Conservation (phyloP, 2,797 vertebrate species). For the Poliocrania exsul region DNA sequence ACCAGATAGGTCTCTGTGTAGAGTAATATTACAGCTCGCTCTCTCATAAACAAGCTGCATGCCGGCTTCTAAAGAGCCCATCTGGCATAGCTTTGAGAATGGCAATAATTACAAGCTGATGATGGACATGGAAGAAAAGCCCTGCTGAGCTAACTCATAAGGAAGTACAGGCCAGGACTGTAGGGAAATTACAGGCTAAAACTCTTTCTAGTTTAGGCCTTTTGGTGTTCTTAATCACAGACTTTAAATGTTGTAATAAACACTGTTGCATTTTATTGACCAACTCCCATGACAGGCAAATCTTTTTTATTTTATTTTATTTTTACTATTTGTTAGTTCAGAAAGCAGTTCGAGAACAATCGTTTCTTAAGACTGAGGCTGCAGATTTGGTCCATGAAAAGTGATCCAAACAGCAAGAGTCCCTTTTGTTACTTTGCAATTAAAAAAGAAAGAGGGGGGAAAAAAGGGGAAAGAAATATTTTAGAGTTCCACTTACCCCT, state of each 20-base stretch:
- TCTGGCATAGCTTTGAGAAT: slow-evolving; percentile 85
- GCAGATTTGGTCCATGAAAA: slow-evolving; percentile 42
- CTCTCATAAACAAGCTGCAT: slow-evolving; percentile 80
- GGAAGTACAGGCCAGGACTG: slow-evolving; percentile 81
- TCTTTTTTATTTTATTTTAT: slow-evolving; percentile 74
- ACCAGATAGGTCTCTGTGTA: slow-evolving; percentile 78
- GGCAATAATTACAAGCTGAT: slow-evolving; percentile 88
- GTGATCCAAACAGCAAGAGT: slow-evolving; percentile 1
- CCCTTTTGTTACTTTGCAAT: slow-evolving; percentile 14
- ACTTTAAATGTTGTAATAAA: slow-evolving; percentile 85
- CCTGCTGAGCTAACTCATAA: slow-evolving; percentile 81
- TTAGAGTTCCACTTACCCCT: not conserved
- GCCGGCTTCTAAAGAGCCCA: slow-evolving; percentile 82
- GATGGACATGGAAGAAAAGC: slow-evolving; percentile 82
- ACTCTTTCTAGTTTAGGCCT: slow-evolving; percentile 82
- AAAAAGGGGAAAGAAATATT: not conserved
- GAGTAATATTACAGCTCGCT: slow-evolving; percentile 79
- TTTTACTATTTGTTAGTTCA: slow-evolving; percentile 75
- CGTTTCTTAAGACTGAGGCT: not conserved
- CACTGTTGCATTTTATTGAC: slow-evolving; percentile 82
- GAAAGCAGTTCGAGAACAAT: not conserved
- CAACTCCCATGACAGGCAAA: slow-evolving; percentile 76
- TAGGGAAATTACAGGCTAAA: slow-evolving; percentile 85
- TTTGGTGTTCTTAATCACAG: slow-evolving; percentile 86
- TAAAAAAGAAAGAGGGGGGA: not conserved